Evolutionary conservation across 2,888 invertebrate species (phyloP), one percentile per base, ranked within the genome.

Genomic region (Teleogryllus oceanicus): DNA sequence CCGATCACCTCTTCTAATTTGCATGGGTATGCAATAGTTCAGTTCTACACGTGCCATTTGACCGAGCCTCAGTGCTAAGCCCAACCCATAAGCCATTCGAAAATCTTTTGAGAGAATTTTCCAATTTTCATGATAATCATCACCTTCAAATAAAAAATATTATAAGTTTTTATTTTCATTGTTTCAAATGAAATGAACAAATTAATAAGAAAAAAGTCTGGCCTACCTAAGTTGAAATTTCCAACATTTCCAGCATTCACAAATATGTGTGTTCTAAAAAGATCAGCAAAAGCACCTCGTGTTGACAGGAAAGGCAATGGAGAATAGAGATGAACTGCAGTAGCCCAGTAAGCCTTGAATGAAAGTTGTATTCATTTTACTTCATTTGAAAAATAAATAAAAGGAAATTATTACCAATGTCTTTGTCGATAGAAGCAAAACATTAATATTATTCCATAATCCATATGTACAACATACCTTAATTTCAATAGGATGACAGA

Each of bases 1-100:
- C 83, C 87, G 88, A 88, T 97, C 96, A 18, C 90, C 92, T 81
- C 89, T 87, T 83, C 90, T 89, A 82, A 90, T 91, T 77, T 89
- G 88, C 80, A 94, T 84, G 75, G 98, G 98, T 85, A 94, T 88
- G 87, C 95, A 94, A 88, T 98, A 97, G 90, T 98, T 99, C 79
- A 99, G 90, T 89, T 99, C 99, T 80, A 99, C 90, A 80, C 98
- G 90, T n/a, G 97, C 97, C 82, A 93, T 89, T 83, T 94, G 90
- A 83, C 93, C 96, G 80, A 99, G 88, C 82, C 94, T 91, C 85
- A 98, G 89, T 18, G 94, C 95, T 79, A 98, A 86, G 20, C 98
- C 98, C 80, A 92, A 87, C 51, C 99, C 99, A 84, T 91, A 91
- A 4, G 97, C 91, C 84, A 93, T 89, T 80, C 98, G 90, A 84